Base-by-base conservation (phyloP, 2,113 vertebrate species). In the Microcebus murinus region DNA sequence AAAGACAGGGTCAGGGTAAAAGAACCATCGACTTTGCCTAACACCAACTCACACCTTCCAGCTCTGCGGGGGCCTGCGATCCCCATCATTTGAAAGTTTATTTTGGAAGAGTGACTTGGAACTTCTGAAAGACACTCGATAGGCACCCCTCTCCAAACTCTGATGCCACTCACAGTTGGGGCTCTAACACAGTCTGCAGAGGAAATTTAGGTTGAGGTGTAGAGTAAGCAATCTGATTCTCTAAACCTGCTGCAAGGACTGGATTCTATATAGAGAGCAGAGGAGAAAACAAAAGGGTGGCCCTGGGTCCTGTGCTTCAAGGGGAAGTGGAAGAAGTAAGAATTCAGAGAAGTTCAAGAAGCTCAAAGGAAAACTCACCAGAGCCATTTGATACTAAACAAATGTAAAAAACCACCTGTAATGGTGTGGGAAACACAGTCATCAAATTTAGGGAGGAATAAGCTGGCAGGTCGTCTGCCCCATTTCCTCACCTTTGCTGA, bases 401-500 rank as follows among this genome's bases (percentile, higher is more conserved):
- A 73, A 45, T 65, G 52, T 63, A 45, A 9, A 63, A 86, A 63
- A 39, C 0, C 31, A 68, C 29, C 68, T 61, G 9, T 8, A 68
- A 68, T 42, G 10, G 61, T 59, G 10, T 3, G 7, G n/a, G 67
- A 96, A 48, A 17, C 48, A 81, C 3, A 74, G 73, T 36, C 27
- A 39, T 23, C n/a, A 50, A 50, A 74, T 36, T 36, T 20, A 61
- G 23, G 36, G 23, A 77, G n/a, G 27, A 63, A 61, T 3, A 63
- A 23, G 23, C 21, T 20, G 48, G 27, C 52, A 63, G 3, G 73
- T 48, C 42, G 3, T 42, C 36, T 71, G 29, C 18, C 76, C 34
- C 29, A 21, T 55, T 76, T 80, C 42, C 76, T 96, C 14, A 39
- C n/a, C 25, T 55, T 48, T 87, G 61, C 57, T 83, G 34, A 89